Evolutionary conservation across 1,140 invertebrate genomes (phyloP).

Genomic region (Amyelois transitella): DNA sequence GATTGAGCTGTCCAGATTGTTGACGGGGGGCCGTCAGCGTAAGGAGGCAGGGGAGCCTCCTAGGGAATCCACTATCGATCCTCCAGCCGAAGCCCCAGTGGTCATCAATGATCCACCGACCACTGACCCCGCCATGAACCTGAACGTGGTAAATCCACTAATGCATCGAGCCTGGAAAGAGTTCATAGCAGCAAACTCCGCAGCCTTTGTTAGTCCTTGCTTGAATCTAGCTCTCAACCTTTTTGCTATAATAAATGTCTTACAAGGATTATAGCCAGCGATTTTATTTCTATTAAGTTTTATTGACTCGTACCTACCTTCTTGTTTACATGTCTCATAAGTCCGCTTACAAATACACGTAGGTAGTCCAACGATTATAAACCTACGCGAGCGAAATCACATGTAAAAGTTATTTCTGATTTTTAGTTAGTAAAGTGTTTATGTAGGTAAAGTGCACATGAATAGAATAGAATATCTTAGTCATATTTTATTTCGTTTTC

Average conservation of each 20-base stretch:
- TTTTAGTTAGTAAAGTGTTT: too few relatives aligned
- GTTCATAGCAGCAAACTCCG: slow-evolving; percentile 26
- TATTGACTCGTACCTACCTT: too few relatives aligned
- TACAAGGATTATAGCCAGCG: slow-evolving; percentile 40
- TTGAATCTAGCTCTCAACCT: slow-evolving; percentile 18
- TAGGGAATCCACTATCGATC: not conserved
- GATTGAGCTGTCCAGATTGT: slow-evolving; percentile 32
- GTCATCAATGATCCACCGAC: not conserved
- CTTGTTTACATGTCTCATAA: too few relatives aligned
- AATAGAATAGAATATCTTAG: too few relatives aligned
- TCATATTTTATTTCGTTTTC: too few relatives aligned
- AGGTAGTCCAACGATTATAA: too few relatives aligned
- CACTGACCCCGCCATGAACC: slow-evolving; percentile 12
- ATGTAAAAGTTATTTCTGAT: too few relatives aligned
- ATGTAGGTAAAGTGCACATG: too few relatives aligned
- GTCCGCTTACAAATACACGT: too few relatives aligned
- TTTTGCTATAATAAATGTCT: slow-evolving; percentile 50
- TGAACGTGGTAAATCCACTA: slow-evolving; percentile 24
- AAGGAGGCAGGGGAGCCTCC: slow-evolving; percentile 17
- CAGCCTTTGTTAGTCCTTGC: slow-evolving; percentile 8
- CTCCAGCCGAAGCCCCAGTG: not conserved
- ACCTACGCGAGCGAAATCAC: too few relatives aligned
- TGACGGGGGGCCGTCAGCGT: slow-evolving; percentile 33
- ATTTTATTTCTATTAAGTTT: too few relatives aligned
- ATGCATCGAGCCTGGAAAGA: slow-evolving; percentile 35